Base-by-base conservation (phyloP, 37 sponge, comb jelly and placozoan species). In the Dysidea cf. avara region DNA sequence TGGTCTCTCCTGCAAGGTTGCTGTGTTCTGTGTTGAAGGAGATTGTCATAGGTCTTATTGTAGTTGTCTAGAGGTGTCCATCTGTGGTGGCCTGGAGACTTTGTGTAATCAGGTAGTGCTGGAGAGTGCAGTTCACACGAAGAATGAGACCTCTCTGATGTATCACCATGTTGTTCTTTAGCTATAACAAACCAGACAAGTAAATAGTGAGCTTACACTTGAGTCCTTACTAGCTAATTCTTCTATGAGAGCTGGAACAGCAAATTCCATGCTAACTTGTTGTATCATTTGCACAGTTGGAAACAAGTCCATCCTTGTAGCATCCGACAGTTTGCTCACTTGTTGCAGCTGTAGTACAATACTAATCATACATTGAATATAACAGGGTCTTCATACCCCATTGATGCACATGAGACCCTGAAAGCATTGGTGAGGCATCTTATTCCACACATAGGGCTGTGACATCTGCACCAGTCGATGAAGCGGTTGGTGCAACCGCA, bases 11-110 rank as follows among this genome's bases (percentile, higher is more conserved):
- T 53, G 1, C 35, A 25, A 43, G 46, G 46, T 29, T 20, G 24
- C 2, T 12, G 2, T 37, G n/a, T 65, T 47, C 77, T 76, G 53
- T 63, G 71, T 12, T 48, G 48, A 34, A 90, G 54, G 5, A 46
- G 28, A 17, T 17, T 7, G 39, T 81, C 66, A 74, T 82, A 94
- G 28, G 16, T 31, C 1, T 33, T 59, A 73, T 94, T 94, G 66
- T 34, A 32, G 68, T 83, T 79, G 53, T 89, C 87, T n/a, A 90
- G 74, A 17, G 95, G 83, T 30, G 59, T 43, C 87, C 85, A 80
- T 11, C 48, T 17, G 40, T 70, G 75, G 32, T 59, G 38, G 14
- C 58, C 53, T 51, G 22, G 49, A 25, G 12, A 5, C 9, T 43
- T 5, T 12, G 7, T 43, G 9, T 43, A 12, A 5, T 43, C 46